A percentile compares a stretch with the other conserved stretches of the same genome.
Conservation (phyloP, 2,797 vertebrate species). For the Thunnus albacares region DNA sequence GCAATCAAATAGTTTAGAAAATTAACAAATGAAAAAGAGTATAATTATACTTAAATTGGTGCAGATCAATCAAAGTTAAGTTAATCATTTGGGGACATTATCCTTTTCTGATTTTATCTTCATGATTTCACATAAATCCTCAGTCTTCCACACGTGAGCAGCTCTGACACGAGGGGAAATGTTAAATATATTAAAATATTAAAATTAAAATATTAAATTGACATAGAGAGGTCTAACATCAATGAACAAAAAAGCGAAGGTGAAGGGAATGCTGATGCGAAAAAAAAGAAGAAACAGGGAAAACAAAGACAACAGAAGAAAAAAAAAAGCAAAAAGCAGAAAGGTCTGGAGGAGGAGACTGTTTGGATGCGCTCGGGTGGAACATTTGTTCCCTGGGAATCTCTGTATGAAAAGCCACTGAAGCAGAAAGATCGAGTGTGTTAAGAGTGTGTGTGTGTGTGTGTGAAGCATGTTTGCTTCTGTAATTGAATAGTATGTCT, state of each 20-base stretch:
- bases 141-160: background rate
- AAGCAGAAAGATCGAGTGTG: conserved; percentile 56
- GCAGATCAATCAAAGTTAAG: background rate
- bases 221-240: background rate
- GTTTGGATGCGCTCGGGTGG: conserved; percentile 46
- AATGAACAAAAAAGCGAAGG: conserved; percentile 16
- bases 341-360: conserved; percentile 37
- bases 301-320: conserved; percentile 32
- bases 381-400: conserved; percentile 59
- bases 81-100: background rate
- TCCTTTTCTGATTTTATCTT: background rate
- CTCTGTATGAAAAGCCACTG: conserved; percentile 42
- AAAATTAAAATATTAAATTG: conserved; percentile 6
- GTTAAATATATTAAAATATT: no score
- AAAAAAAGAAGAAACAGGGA: background rate
- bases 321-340: background rate
- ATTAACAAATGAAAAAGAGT: background rate
- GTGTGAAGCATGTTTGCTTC: conserved; percentile 44
- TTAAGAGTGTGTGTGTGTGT: conserved; percentile 31
- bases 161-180: background rate
- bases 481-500: conserved; percentile 56
- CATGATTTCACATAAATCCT: conserved; percentile 1
- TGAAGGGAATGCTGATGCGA: conserved; percentile 35
- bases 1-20: conserved; percentile 16
- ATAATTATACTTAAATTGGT: background rate